Percentiles rank a stretch among this genome's conserved stretches.
Conservation (phyloP, 2,888 invertebrate genomes). For the Parasteatoda lunata region DNA sequence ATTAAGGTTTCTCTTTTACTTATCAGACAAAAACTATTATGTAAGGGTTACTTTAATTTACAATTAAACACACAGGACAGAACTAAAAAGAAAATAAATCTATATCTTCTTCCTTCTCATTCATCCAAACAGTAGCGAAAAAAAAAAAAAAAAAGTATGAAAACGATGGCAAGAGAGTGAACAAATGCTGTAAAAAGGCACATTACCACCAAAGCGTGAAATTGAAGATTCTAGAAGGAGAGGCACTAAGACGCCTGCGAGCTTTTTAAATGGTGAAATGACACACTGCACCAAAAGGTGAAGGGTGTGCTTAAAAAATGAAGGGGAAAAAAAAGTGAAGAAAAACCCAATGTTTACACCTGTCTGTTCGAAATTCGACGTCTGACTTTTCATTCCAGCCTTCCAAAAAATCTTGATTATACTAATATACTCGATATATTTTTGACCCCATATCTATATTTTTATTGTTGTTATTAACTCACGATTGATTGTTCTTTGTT, state of each 20-base stretch:
- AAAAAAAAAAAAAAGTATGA: conserved; percentile 4
- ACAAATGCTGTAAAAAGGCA: conserved; percentile 29
- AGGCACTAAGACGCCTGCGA: conserved; percentile 16
- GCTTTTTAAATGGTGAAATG: conserved; percentile 60
- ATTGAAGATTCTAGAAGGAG: conserved; percentile 49
- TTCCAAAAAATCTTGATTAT: conserved; percentile 51
- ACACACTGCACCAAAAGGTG: conserved; percentile 22
- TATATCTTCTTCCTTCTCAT: background rate
- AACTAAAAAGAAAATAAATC: no score
- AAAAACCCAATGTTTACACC: conserved; percentile 56
- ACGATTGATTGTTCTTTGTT: conserved; percentile 21
- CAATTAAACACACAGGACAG: no score
- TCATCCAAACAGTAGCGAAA: background rate
- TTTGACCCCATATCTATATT: background rate
- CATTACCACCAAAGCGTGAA: conserved; percentile 63
- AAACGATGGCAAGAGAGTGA: conserved; percentile 5
- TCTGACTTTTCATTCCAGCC: conserved; percentile 34
- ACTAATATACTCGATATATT: conserved; percentile 55
- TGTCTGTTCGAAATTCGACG: conserved; percentile 54
- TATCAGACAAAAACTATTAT: no score
- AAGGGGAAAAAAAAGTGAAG: background rate
- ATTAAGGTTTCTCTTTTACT: no score
- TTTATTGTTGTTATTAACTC: conserved; percentile 6
- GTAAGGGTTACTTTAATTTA: no score
- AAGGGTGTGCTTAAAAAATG: conserved; percentile 17